A percentile compares a stretch with the other conserved stretches of the same genome.
These are phyloP conservation scores for Eutrigla gurnardus DNA, from an alignment of 2,797 vertebrate species.

Conservation along the genomic window DNA sequence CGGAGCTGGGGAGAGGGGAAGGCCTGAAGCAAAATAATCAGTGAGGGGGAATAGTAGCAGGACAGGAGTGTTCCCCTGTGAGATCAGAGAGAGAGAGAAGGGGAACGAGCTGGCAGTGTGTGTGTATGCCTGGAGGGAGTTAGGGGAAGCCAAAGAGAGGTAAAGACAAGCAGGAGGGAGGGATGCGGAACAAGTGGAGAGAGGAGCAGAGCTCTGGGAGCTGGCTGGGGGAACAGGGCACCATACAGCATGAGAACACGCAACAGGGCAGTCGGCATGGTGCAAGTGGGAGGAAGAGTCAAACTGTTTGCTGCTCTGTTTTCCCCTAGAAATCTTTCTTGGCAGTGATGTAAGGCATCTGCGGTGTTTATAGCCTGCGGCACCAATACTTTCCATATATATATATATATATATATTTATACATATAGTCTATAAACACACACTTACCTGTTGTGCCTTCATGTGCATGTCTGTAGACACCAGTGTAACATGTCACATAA, in stretches of 20 bases:
- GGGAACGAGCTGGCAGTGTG: slow-evolving; percentile 49
- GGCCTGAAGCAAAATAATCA: slow-evolving; percentile 60
- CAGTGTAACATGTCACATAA: slow-evolving; percentile 17
- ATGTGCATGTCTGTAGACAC: slow-evolving; percentile 3
- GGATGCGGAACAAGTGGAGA: slow-evolving; percentile 36
- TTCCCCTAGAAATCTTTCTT: slow-evolving; percentile 38
- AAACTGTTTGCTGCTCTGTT: slow-evolving; percentile 33
- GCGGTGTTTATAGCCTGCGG: slow-evolving; percentile 47
- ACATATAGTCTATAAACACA: too few relatives aligned
- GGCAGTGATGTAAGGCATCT: slow-evolving; percentile 38
- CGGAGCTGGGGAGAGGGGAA: slow-evolving; percentile 39
- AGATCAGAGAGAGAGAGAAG: slow-evolving; percentile 65
- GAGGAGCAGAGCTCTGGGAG: slow-evolving; percentile 44
- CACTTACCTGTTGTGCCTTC: neutral
- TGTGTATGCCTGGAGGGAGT: slow-evolving; percentile 66
- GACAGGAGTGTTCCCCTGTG: slow-evolving; percentile 69
- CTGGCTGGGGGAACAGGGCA: slow-evolving; percentile 11
- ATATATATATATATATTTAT: too few relatives aligned
- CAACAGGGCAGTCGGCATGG: slow-evolving; percentile 19
- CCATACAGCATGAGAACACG: slow-evolving; percentile 19
- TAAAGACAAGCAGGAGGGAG: slow-evolving; percentile 44
- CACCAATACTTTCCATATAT: slow-evolving; percentile 4
- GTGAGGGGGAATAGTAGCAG: slow-evolving; percentile 58
- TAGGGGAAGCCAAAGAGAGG: slow-evolving; percentile 54
- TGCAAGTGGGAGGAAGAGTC: slow-evolving; percentile 16